Conservation (phyloP, 2,888 invertebrate genomes). For the Lasioglossum oenotherae region DNA sequence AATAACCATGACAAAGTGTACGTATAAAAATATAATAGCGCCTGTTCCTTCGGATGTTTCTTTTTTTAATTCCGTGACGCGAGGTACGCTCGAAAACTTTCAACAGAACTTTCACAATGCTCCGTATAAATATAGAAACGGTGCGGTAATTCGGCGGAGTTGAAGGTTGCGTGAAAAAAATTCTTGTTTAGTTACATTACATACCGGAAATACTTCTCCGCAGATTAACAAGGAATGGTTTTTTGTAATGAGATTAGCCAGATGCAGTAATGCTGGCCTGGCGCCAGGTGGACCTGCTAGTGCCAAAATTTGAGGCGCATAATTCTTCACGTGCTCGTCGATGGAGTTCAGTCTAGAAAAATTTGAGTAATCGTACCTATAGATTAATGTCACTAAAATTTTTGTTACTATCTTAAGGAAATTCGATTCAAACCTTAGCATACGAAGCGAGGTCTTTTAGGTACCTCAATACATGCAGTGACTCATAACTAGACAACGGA, state of each 20-base stretch:
- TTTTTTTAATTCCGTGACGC: not conserved
- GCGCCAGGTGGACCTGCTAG: constrained; percentile 93
- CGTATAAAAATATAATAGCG: not conserved
- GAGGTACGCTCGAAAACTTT: not conserved
- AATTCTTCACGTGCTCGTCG: constrained; percentile 99
- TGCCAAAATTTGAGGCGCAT: constrained; percentile 96
- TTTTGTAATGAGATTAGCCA: constrained; percentile 96
- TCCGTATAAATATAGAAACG: not conserved
- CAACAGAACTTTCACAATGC: not conserved
- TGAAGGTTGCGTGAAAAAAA: constrained; percentile 1
- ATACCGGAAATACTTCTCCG: constrained; percentile 93
- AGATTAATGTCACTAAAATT: not conserved
- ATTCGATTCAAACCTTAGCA: not conserved
- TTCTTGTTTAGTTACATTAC: constrained; percentile 20
- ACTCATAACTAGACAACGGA: no score
- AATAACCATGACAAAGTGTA: not conserved
- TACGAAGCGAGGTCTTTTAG: no score
- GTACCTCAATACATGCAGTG: not conserved
- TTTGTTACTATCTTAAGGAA: not conserved
- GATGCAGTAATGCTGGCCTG: constrained; percentile 95
- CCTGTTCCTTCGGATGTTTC: not conserved
- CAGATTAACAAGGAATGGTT: constrained; percentile 95
- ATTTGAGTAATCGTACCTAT: not conserved
- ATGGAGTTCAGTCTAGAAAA: constrained; percentile 89
- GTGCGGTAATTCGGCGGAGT: not conserved